Base-by-base conservation (phyloP, 2,113 vertebrate genomes). In the Grantiella picta region DNA sequence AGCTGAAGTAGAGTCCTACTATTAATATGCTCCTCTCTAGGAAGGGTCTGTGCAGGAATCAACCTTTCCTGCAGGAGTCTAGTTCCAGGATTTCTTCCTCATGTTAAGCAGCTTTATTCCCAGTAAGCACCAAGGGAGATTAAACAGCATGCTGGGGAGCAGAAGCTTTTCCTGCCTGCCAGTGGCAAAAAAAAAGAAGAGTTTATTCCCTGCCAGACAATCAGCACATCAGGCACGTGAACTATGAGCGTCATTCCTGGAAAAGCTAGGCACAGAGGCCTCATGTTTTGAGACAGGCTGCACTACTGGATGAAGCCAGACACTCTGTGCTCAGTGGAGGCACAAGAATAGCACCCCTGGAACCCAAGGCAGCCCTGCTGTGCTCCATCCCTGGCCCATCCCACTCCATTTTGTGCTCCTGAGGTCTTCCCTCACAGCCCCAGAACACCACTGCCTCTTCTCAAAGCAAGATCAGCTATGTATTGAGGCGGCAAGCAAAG, bases 61-160 rank as follows among this genome's bases (percentile, higher is more conserved):
- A 79, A 50, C 68, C 70, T 65, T 77, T 95, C 78, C 94, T 96
- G 82, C 91, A 59, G 59, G 54, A 79, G n/a, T 49, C 86, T 54
- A 49, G 76, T 65, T 94, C 44, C 85, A 94, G 88, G 82, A 80
- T 94, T 95, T 96, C 82, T 78, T 80, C 95, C 66, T 78, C 57
- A 38, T 3, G 18, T 71, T 94, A 96, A 96, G 94, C 89, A 92
- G 97, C 86, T 97, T 97, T 94, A 92, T 81, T 65, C 92, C 35
- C 86, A 84, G 42, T 66, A 91, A 97, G 86, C 92, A 95, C 33
- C 4, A 44, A 65, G 59, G 21, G 15, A 84, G 96, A 97, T 97
- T 97, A 97, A 90, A 45, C 71, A 54, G 56, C 2, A 0, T 36
- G 66, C 61, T 28, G 66, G 70, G 60, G 77, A 94, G 70, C 66